Percentiles rank a stretch among this genome's conserved stretches.
phyloP scores from a whole-genome alignment of 2,113 vertebrate species.

The Clarias batrachus region DNA sequence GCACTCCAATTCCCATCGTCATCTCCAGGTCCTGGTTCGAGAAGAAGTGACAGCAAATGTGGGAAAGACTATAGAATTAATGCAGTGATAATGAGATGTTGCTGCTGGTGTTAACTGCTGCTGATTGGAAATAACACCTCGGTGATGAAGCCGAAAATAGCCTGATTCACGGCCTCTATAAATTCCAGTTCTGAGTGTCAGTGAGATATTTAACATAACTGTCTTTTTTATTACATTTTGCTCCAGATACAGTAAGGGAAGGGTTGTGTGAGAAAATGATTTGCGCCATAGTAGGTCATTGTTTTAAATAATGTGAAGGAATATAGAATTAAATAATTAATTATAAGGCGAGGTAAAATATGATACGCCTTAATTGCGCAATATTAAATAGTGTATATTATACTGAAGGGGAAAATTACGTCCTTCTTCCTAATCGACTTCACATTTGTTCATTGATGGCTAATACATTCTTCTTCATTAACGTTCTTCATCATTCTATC shows the following conservation, averaged over 20 bases:
- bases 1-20: not conserved
- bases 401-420: not conserved
- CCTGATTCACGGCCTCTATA: not conserved
- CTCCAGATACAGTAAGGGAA: not conserved
- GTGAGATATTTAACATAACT: not conserved
- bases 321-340: no score
- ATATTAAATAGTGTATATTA: not conserved
- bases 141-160: not conserved
- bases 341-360: not conserved
- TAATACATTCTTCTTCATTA: not conserved
- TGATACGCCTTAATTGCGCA: not conserved
- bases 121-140: not conserved
- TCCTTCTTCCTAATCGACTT: not conserved
- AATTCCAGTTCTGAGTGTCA: not conserved
- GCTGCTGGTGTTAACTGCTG: not conserved
- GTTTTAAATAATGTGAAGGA: not conserved
- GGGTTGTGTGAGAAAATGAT: not conserved
- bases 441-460: not conserved
- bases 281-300: not conserved
- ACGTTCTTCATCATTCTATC: slow-evolving; percentile 1
- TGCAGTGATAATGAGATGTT: not conserved
- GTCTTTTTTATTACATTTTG: no score
- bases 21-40: not conserved
- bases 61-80: not conserved
- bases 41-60: not conserved